Percentiles rank a stretch among this genome's conserved stretches.
phyloP scores from a whole-genome alignment of 2,113 vertebrate genomes.

The Cathartes aura region DNA sequence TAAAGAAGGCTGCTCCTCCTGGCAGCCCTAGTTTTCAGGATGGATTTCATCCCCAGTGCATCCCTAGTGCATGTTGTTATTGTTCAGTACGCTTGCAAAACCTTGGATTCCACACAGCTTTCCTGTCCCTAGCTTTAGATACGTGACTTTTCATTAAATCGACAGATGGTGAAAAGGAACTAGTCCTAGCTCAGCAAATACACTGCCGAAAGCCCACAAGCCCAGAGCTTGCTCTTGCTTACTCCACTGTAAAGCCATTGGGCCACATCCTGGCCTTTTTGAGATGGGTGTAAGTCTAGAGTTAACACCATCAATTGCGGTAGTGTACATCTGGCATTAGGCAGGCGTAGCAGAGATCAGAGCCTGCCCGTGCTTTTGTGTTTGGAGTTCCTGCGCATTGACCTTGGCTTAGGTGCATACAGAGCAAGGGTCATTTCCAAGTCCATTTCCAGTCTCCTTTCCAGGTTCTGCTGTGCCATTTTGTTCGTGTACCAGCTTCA shows the following conservation, averaged over 20 bases:
- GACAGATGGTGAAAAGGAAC: neutral
- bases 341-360: neutral
- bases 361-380: neutral
- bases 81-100: neutral
- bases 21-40: neutral
- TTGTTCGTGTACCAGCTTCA: neutral
- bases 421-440: neutral
- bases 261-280: neutral
- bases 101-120: neutral
- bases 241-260: neutral
- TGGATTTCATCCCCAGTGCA: neutral
- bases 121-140: neutral
- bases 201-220: neutral
- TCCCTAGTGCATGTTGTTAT: neutral
- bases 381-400: neutral
- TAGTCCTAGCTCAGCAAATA: neutral
- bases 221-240: neutral
- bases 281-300: neutral
- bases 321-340: neutral
- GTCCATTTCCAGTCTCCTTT: neutral
- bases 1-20: neutral
- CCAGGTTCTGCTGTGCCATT: neutral
- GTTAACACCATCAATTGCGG: neutral
- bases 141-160: neutral
- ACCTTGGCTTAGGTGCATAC: neutral